Percentiles rank a stretch among this genome's conserved stretches.
Conservation (phyloP, 1,140 invertebrate genomes). For the Drosophila pectinifera region DNA sequence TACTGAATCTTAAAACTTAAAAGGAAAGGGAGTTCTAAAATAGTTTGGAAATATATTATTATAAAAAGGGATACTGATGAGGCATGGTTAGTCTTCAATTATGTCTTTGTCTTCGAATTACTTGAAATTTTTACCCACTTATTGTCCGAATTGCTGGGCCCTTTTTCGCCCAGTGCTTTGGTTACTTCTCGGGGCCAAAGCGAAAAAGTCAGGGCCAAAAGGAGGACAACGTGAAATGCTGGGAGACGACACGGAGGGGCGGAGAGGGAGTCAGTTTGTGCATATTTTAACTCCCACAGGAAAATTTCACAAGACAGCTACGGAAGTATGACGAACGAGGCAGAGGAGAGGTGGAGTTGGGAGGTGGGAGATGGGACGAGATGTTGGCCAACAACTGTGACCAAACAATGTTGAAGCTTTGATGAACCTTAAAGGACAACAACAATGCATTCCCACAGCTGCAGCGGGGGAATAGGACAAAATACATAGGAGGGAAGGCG, state of each 20-base stretch:
- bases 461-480: conserved; percentile 73
- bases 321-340: conserved; percentile 72
- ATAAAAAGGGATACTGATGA: no score
- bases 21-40: no score
- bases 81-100: no score
- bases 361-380: conserved; percentile 12
- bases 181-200: conserved; percentile 33
- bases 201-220: conserved; percentile 64
- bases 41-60: no score
- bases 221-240: conserved; percentile 3
- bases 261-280: conserved; percentile 61
- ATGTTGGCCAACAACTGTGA: conserved; percentile 75
- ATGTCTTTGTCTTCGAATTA: no score
- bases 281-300: conserved; percentile 82
- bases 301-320: conserved; percentile 82
- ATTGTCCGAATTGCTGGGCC: background rate
- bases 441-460: conserved; percentile 43
- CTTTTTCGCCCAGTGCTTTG: conserved; percentile 15
- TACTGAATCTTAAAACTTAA: no score
- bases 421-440: conserved; percentile 79
- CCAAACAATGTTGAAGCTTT: conserved; percentile 83
- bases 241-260: background rate
- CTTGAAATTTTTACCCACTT: background rate
- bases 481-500: conserved; percentile 48
- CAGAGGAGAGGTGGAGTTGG: conserved; percentile 1